phyloP scores from a whole-genome alignment of 92 coral and sea anemone genomes.

The Meandrina meandrites region DNA sequence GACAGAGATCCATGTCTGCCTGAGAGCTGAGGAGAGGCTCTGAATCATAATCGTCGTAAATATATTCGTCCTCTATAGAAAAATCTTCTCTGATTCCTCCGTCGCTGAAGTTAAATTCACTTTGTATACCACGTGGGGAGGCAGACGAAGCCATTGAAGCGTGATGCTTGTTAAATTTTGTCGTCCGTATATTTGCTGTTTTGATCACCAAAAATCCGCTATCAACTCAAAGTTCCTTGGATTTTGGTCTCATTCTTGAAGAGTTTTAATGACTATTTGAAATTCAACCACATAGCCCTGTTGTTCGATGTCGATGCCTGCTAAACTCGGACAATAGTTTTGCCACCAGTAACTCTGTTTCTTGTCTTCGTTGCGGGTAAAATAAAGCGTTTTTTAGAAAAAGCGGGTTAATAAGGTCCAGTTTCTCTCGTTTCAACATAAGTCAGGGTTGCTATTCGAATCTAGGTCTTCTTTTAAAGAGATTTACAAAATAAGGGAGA shows the following conservation, averaged over 20 bases:
- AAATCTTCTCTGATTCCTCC: conserved; percentile 29
- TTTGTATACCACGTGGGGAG: conserved; percentile 32
- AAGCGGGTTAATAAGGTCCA: background rate
- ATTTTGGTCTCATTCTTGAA: background rate
- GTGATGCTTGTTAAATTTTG: background rate
- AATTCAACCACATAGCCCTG: background rate
- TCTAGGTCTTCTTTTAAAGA: no score
- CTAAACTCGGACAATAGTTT: background rate
- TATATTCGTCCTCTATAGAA: conserved; percentile 44
- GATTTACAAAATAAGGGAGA: no score
- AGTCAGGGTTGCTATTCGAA: no score
- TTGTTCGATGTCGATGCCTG: background rate
- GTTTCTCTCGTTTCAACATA: background rate
- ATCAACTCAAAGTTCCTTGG: background rate
- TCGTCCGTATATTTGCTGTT: background rate
- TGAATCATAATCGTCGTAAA: conserved; percentile 49
- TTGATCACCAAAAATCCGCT: background rate
- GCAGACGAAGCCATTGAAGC: conserved; percentile 15
- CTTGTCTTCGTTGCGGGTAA: conserved; percentile 33
- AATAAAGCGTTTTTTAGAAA: background rate
- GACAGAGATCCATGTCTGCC: conserved; percentile 12
- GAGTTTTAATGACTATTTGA: background rate
- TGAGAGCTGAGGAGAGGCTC: conserved; percentile 39
- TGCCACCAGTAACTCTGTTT: conserved; percentile 27
- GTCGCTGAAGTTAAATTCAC: conserved; percentile 17